Evolutionary conservation across 2,113 vertebrate genomes (phyloP).

Genomic region (Corapipo altera): DNA sequence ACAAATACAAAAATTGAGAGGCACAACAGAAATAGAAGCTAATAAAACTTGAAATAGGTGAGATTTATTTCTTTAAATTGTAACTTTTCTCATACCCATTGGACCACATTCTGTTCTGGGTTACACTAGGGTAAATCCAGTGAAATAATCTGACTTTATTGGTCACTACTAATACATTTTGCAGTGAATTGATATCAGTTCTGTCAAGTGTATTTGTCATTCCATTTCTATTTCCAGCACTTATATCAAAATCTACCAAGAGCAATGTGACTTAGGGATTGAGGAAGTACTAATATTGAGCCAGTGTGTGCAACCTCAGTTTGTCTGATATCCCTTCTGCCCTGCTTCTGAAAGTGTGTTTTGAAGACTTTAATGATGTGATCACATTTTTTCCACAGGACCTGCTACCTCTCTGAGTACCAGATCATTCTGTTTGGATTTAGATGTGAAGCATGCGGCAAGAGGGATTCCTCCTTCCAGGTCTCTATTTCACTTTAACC

Average conservation of each 20-base stretch:
- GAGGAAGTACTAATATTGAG: neutral
- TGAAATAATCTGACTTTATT: constrained; percentile 25
- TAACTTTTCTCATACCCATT: neutral
- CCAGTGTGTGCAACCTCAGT: neutral
- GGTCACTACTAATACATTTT: neutral
- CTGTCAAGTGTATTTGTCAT: neutral
- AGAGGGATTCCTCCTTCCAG: neutral
- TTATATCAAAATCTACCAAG: neutral
- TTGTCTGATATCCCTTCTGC: neutral
- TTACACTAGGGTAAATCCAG: constrained; percentile 20
- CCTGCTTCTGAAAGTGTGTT: neutral
- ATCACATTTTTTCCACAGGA: neutral
- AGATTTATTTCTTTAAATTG: constrained; percentile 23
- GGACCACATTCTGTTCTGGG: neutral
- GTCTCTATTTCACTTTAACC: neutral
- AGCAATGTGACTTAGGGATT: neutral
- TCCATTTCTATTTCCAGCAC: neutral
- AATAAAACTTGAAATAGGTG: constrained; percentile 34
- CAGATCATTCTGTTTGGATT: neutral
- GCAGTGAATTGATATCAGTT: constrained; percentile 2
- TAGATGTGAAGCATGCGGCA: neutral
- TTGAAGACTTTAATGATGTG: neutral
- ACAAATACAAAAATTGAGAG: constrained; percentile 25
- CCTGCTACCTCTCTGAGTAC: neutral
- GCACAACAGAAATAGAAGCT: constrained; percentile 11